Evolutionary conservation across 2,113 vertebrate species (phyloP), one percentile per base, ranked within the genome.

Genomic region (Myotis yumanensis): DNA sequence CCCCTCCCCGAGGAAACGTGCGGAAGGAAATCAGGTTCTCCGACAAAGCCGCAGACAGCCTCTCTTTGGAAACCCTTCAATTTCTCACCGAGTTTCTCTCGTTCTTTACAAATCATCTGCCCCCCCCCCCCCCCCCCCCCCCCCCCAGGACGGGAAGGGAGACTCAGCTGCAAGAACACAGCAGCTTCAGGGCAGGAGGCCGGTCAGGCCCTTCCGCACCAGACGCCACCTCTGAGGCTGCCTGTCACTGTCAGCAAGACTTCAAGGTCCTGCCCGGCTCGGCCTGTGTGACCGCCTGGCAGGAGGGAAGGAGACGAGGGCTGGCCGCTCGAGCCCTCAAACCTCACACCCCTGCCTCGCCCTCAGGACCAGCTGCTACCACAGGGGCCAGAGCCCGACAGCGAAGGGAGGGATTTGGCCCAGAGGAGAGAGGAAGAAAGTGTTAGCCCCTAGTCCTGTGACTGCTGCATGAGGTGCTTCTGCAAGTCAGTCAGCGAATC

Each of bases 401-500:
- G 10, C 11, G 4, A 8, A 46, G 30, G 28, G 11, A 23, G 12
- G n/a, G 54, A 7, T 18, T 52, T 4, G 0, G 28, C 15, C 11
- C 11, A 0, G 59, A 62, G 62, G 5, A 10, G 52, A 35, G 15
- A 32, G 11, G 57, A 52, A 30, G 48, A 35, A 48, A 9, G 66
- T 6, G n/a, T 2, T 1, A 4, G 6, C 25, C 28, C 25, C 15
- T 0, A 8, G 43, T 12, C 23, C 1, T 4, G 51, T 28, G 37
- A 46, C 46, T 46, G 11, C 46, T 46, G 46, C 46, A 46, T 11
- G 46, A 46, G 46, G 10, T 11, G 0, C 25, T n/a, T 25, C 59
- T 32, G 37, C 51, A 11, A 4, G 3, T 11, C 3, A 4, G 3
- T 11, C 3, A 2, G 0, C 0, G 18, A 3, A 3, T 76, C 57